Evolutionary conservation across 2,888 invertebrate species (phyloP).

Genomic region (Orchesellides sinensis): DNA sequence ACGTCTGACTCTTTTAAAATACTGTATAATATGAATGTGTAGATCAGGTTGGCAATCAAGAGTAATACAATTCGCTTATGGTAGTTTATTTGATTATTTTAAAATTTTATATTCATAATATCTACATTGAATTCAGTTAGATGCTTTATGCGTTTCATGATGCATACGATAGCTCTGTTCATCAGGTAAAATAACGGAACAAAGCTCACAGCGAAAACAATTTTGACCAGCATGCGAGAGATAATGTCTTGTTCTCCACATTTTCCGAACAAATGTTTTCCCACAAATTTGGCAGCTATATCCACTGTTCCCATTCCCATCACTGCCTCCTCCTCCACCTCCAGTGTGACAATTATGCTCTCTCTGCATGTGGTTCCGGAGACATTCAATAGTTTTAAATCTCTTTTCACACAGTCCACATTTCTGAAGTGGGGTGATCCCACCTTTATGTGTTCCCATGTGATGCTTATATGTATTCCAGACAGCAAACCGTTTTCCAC

Average conservation of each 20-base stretch:
- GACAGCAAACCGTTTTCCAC: conserved; percentile 59
- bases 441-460: conserved; percentile 55
- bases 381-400: conserved; percentile 55
- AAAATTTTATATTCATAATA: no score
- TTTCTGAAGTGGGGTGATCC: conserved; percentile 43
- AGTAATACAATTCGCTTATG: no score
- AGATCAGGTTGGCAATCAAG: no score
- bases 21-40: no score
- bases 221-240: conserved; percentile 64
- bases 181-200: conserved; percentile 64
- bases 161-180: conserved; percentile 66
- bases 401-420: conserved; percentile 55
- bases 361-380: conserved; percentile 48
- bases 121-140: no score
- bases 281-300: conserved; percentile 66
- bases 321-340: neutral
- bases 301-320: conserved; percentile 17
- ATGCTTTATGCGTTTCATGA: conserved; percentile 59
- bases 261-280: conserved; percentile 60
- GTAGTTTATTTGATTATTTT: no score
- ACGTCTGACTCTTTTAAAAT: no score
- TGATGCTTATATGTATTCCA: conserved; percentile 64
- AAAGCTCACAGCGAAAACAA: conserved; percentile 67
- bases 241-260: conserved; percentile 63
- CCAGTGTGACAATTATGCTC: conserved; percentile 40